Conservation (phyloP, 2,888 invertebrate species). For the Folsomia candida region DNA sequence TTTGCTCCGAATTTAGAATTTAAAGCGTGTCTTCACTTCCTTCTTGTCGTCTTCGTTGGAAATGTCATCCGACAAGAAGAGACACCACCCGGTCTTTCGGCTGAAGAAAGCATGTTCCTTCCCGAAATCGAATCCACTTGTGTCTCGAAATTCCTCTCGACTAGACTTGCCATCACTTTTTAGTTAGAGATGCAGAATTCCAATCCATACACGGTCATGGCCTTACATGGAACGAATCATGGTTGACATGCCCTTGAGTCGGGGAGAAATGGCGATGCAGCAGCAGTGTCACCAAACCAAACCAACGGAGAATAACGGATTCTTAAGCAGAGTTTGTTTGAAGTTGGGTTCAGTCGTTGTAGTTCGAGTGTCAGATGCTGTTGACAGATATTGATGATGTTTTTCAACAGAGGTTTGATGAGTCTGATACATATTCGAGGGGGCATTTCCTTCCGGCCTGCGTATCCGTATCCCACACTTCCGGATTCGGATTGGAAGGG, state of each 20-base stretch:
- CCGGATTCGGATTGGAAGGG: neutral
- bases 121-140: no score
- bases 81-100: no score
- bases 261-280: no score
- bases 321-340: conserved; percentile 25
- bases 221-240: no score
- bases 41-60: no score
- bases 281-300: no score
- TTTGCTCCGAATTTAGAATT: no score
- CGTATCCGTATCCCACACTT: neutral
- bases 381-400: conserved; percentile 51
- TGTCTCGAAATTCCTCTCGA: no score
- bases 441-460: conserved; percentile 7
- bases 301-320: neutral
- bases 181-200: neutral
- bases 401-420: conserved; percentile 39
- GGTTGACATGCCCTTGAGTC: neutral
- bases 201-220: neutral
- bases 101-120: no score
- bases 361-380: conserved; percentile 48
- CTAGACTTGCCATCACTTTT: no score
- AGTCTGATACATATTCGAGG: conserved; percentile 16
- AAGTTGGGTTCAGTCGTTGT: conserved; percentile 35
- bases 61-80: no score
- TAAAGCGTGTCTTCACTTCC: no score